Conservation (phyloP, 2,888 invertebrate species). For the Mactromeris polynyma region DNA sequence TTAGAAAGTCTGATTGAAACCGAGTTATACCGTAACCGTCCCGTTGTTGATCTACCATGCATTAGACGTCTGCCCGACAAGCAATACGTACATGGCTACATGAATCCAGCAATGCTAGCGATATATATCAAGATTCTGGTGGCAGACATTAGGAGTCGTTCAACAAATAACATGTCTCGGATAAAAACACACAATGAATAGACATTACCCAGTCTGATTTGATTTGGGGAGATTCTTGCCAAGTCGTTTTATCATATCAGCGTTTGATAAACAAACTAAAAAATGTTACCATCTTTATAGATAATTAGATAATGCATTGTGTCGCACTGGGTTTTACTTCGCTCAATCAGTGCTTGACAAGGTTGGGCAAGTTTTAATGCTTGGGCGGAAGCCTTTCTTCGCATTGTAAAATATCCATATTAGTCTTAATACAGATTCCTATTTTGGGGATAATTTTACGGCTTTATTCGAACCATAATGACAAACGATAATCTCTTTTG, state of each 20-base stretch:
- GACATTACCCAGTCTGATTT: not conserved
- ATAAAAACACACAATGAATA: constrained; percentile 11
- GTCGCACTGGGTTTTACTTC: not conserved
- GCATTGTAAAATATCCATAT: too few relatives aligned
- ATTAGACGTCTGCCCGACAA: constrained; percentile 3
- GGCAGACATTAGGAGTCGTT: constrained; percentile 3
- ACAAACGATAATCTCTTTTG: too few relatives aligned
- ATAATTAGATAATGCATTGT: not conserved
- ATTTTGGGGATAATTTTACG: too few relatives aligned
- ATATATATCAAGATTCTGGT: not conserved
- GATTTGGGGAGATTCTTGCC: not conserved
- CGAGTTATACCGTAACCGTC: not conserved
- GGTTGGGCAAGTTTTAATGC: not conserved
- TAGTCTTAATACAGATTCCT: too few relatives aligned
- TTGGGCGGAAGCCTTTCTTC: too few relatives aligned
- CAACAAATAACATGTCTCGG: constrained; percentile 11
- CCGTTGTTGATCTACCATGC: not conserved
- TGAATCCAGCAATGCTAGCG: not conserved
- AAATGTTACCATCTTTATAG: not conserved
- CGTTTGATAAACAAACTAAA: not conserved
- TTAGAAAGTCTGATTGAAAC: constrained; percentile 1
- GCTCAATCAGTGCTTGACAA: not conserved
- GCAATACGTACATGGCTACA: not conserved
- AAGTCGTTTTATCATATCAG: not conserved
- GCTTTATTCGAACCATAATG: too few relatives aligned